phyloP scores from a whole-genome alignment of 1,140 invertebrate genomes.

The Pseudomyrmex flavicornis region DNA sequence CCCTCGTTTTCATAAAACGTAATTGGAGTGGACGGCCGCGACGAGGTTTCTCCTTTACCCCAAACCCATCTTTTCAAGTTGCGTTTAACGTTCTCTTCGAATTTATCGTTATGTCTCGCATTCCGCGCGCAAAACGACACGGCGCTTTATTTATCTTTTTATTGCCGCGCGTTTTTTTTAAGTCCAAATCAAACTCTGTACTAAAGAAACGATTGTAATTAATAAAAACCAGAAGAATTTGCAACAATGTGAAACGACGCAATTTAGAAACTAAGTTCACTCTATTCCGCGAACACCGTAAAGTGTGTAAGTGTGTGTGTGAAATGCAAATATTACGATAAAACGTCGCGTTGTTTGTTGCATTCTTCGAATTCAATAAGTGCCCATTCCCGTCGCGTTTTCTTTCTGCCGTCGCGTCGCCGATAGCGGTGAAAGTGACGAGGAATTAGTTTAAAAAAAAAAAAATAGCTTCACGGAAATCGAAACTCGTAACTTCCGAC shows the following conservation, averaged over 20 bases:
- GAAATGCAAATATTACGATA: no score
- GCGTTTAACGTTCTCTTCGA: conserved; percentile 14
- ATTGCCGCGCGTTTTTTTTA: not conserved
- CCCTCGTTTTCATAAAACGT: conserved; percentile 39
- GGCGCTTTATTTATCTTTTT: not conserved
- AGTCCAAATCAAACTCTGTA: no score
- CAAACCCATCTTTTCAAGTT: conserved; percentile 29
- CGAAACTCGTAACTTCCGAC: conserved; percentile 9
- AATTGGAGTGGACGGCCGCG: conserved; percentile 29
- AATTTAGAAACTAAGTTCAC: no score
- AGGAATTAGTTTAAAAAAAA: conserved; percentile 19
- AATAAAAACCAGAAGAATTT: no score
- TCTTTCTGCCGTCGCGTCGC: not conserved
- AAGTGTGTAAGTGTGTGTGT: no score
- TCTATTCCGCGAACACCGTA: no score
- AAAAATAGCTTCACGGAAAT: conserved; percentile 11
- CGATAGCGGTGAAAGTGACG: conserved; percentile 24
- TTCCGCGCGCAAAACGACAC: not conserved
- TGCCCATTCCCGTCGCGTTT: not conserved
- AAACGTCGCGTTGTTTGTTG: conserved; percentile 1
- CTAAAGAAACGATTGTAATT: no score
- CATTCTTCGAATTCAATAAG: conserved; percentile 6
- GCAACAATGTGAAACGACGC: no score
- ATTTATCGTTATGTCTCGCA: conserved; percentile 35
- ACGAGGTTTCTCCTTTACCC: not conserved